Percentiles rank a stretch among this genome's conserved stretches.
Conservation (phyloP, 1,140 invertebrate species). For the Drosophila melanogaster region DNA sequence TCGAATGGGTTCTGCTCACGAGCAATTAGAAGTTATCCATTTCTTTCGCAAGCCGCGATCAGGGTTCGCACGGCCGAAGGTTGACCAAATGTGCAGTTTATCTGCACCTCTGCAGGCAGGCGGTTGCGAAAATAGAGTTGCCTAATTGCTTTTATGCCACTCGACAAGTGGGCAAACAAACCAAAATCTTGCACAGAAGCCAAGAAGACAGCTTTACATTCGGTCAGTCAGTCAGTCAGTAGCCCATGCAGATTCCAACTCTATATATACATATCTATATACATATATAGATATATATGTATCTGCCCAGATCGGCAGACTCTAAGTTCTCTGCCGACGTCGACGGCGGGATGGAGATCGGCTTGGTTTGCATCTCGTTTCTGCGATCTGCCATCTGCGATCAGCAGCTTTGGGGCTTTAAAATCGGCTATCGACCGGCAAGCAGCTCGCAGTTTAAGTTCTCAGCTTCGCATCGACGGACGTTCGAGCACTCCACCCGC, state of each 20-base stretch:
- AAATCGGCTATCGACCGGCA: constrained; percentile 49
- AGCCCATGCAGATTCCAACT: background rate
- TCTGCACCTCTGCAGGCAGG: constrained; percentile 35
- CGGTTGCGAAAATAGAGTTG: constrained; percentile 56
- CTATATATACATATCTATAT: no score
- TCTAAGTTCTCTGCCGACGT: constrained; percentile 37
- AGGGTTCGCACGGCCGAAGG: constrained; percentile 17
- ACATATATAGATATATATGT: no score
- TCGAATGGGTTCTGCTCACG: background rate
- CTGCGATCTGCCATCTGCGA: constrained; percentile 18
- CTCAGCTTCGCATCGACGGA: constrained; percentile 61
- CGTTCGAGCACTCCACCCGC: constrained; percentile 28
- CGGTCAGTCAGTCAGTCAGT: constrained; percentile 36
- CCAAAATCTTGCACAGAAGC: constrained; percentile 27
- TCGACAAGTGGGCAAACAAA: constrained; percentile 49
- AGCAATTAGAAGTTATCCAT: constrained; percentile 5
- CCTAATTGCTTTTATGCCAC: constrained; percentile 61
- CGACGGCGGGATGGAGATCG: constrained; percentile 21
- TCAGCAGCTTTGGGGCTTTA: constrained; percentile 49
- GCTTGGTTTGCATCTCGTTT: constrained; percentile 43
- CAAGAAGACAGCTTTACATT: constrained; percentile 9
- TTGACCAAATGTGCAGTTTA: constrained; percentile 10
- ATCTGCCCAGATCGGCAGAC: constrained; percentile 15
- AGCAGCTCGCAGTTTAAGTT: constrained; percentile 63
- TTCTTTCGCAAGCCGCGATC: constrained; percentile 16